Percentiles rank a stretch among this genome's conserved stretches.
Evolutionary conservation across 2,888 invertebrate genomes (phyloP).

Genomic region (Coelopa pilipes): DNA sequence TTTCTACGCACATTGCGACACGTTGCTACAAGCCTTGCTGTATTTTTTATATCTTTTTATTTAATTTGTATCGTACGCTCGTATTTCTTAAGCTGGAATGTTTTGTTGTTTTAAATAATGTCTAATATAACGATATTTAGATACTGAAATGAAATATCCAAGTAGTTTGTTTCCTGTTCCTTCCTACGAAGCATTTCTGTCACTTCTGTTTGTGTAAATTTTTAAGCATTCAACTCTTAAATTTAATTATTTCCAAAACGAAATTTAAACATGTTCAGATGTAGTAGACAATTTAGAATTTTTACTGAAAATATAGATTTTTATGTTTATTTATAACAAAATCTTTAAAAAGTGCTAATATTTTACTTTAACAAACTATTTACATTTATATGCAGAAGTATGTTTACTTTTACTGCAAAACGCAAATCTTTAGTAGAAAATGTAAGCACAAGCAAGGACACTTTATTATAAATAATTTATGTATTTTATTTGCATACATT

Average conservation of each 20-base stretch:
- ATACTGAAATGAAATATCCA: conserved; percentile 22
- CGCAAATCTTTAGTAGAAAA: conserved; percentile 13
- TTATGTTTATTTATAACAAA: conserved; percentile 19
- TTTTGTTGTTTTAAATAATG: neutral
- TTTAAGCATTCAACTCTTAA: conserved; percentile 2
- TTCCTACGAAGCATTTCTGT: neutral
- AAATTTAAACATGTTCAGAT: conserved; percentile 7
- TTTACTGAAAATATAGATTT: neutral
- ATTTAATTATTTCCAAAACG: conserved; percentile 1
- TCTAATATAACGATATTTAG: conserved; percentile 22
- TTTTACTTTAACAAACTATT: conserved; percentile 14
- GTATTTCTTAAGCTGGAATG: neutral
- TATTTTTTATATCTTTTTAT: conserved; percentile 26
- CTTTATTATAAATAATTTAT: conserved; percentile 24
- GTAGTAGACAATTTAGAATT: conserved; percentile 1
- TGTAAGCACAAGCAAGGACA: conserved; percentile 30
- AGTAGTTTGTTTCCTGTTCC: neutral
- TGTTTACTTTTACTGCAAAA: neutral
- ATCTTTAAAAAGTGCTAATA: conserved; percentile 28
- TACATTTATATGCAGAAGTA: conserved; percentile 2
- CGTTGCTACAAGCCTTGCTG: conserved; percentile 4
- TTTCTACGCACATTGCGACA: conserved; percentile 6
- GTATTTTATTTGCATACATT: conserved; percentile 23
- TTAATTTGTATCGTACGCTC: conserved; percentile 11
- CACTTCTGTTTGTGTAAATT: conserved; percentile 14